Base-by-base conservation (phyloP, 2,113 vertebrate genomes). In the Colistium nudipinnis region DNA sequence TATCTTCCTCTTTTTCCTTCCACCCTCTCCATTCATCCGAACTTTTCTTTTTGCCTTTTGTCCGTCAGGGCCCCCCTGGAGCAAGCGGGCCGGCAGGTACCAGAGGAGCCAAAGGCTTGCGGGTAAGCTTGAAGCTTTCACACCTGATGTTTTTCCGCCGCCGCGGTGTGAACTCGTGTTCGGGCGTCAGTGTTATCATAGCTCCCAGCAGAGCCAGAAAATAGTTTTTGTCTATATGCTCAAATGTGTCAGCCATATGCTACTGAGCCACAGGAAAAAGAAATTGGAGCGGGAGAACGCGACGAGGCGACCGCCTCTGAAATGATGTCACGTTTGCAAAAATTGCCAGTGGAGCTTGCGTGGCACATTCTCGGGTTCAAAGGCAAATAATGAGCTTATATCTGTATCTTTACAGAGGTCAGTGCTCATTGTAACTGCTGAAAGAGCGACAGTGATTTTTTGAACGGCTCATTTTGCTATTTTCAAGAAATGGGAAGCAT, bases 71-170 rank as follows among this genome's bases (percentile, higher is more conserved):
- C 71, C 80, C 92, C 4, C 62, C 90, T 71, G 98, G 98, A 88
- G 88, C 92, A 67, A 81, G 86, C 43, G 98, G 98, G 41, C 88
- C 92, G 0, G 86, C 88, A 20, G 97, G 98, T 61, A 80, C 90
- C 60, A 94, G 95, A 89, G 98, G 98, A 81, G 19, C 91, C 17
- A 99, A 99, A 85, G 98, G 98, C 74, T 94, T 86, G 70, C 85
- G 91, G 94, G 98, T 99, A 90, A 93, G 95, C 77, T 25, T 31
- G 33, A 35, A 25, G 44, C n/a, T 62, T 30, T 81, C 44, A 54
- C 48, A 28, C 56, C 36, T 74, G 65, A 41, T 43, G 10, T 48
- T 49, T 56, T 66, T 68, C n/a, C n/a, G 41, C 47, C 49, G 56
- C 39, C 59, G 53, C 35, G 41, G 41, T 73, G 60, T 44, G 59